Percentiles rank a stretch among this genome's conserved stretches.
These are phyloP conservation scores for Ectemnius cavifrons DNA, from an alignment of 2,888 invertebrate species.

Conservation along the genomic window DNA sequence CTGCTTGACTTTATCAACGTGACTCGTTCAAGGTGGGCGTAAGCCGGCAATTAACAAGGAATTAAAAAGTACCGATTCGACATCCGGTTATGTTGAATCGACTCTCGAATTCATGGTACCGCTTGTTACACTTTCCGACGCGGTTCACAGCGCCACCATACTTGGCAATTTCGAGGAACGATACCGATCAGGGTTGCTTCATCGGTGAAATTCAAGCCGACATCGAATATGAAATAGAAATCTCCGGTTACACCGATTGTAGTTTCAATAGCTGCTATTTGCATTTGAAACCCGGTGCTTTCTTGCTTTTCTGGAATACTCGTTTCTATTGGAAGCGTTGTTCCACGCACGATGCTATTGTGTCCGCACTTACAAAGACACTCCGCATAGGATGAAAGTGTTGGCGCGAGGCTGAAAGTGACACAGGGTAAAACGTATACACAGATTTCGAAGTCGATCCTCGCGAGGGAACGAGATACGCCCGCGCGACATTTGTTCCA, in stretches of 20 bases:
- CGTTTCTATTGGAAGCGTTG: neutral
- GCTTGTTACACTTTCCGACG: neutral
- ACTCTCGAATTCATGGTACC: neutral
- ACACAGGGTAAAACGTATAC: conserved; percentile 1
- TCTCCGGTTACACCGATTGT: no score
- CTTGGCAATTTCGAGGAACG: no score
- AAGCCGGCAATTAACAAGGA: conserved; percentile 42
- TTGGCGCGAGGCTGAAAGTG: neutral
- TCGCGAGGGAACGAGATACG: conserved; percentile 25
- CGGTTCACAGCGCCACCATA: neutral
- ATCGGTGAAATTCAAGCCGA: no score
- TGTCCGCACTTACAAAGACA: no score
- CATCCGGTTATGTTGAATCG: conserved; percentile 51
- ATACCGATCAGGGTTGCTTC: no score
- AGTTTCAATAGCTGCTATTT: no score
- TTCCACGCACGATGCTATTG: no score
- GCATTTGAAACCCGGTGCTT: no score
- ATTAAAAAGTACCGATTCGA: conserved; percentile 37
- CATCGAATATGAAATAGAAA: no score
- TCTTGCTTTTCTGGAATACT: no score
- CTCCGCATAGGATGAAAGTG: no score
- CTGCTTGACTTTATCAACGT: neutral
- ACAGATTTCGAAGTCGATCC: conserved; percentile 17
- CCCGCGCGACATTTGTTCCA: conserved; percentile 71
- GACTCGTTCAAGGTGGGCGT: conserved; percentile 42